Evolutionary conservation across 2,797 vertebrate genomes (phyloP), one percentile per base, ranked within the genome.

Genomic region (Anas capensis): DNA sequence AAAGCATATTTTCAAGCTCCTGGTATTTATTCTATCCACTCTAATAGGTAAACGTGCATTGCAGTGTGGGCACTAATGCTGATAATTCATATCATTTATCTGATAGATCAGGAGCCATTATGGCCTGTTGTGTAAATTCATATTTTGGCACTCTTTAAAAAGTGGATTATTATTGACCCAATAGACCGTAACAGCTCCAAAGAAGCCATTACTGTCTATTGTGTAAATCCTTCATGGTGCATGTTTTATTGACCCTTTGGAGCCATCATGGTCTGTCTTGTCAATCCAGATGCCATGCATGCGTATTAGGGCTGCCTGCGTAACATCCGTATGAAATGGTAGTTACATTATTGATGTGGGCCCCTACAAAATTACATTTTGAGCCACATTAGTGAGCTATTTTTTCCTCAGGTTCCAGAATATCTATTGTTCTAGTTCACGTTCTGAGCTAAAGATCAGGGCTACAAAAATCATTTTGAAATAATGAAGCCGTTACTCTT

Each of bases 131-230:
- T 75, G 90, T 97, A 96, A 97, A 98, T 96, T 97, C 97, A 91
- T 95, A 97, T 96, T 96, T 97, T 93, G 97, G 94, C 96, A 96
- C 95, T 97, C 97, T 97, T 98, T 97, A 96, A 97, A 97, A 98
- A 97, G 97, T 95, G 93, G 96, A 97, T 97, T 97, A 96, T 98
- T 96, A 97, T 97, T 96, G 98, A 97, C 97, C 95, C 97, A 95
- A 97, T 88, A 97, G 96, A 97, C 95, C 96, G 69, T 96, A 97
- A 96, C 97, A 95, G 92, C 92, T 97, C 94, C 97, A 97, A 98
- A 97, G 97, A 97, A 97, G 95, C 97, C 96, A 97, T 97, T 96
- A 94, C 97, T 93, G 87, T 93, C 96, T 96, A 89, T 92, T 95
- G 95, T 94, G 93, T 68, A 94, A 97, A 97, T 96, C 97, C 97